Evolutionary conservation across 2,797 vertebrate genomes (phyloP).

Genomic region (Leuciscus waleckii): DNA sequence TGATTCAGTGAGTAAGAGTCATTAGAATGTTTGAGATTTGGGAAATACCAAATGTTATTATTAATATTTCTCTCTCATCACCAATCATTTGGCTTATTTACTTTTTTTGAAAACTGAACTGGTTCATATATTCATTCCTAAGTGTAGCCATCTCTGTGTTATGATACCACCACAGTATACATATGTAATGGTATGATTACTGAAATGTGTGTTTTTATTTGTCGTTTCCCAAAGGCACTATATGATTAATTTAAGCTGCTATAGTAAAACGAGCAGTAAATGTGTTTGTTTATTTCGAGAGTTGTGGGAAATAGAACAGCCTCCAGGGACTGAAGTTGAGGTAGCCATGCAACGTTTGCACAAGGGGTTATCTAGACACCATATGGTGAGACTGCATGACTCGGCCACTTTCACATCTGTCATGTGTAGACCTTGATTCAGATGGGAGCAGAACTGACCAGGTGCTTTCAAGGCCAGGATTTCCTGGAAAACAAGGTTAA

Average conservation of each 20-base stretch:
- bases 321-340: not conserved
- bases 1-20: not conserved
- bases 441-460: slow-evolving; percentile 19
- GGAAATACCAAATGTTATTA: not conserved
- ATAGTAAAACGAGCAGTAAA: not conserved
- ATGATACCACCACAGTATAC: not conserved
- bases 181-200: not conserved
- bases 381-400: slow-evolving; percentile 31
- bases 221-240: slow-evolving; percentile 1
- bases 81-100: not conserved
- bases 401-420: slow-evolving; percentile 33
- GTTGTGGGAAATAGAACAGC: not conserved
- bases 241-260: not conserved
- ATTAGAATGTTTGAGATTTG: not conserved
- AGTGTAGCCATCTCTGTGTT: not conserved
- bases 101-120: not conserved
- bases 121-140: not conserved
- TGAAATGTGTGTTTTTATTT: slow-evolving; percentile 2
- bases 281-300: slow-evolving; percentile 13
- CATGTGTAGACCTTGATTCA: slow-evolving; percentile 6
- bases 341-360: slow-evolving; percentile 2
- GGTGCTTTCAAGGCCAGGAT: slow-evolving; percentile 18
- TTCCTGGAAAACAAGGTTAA: slow-evolving; percentile 29
- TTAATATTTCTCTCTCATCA: not conserved
- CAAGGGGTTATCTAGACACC: slow-evolving; percentile 26